Base-by-base conservation (phyloP, 1,140 invertebrate genomes). In the Diachasma alloeum region DNA sequence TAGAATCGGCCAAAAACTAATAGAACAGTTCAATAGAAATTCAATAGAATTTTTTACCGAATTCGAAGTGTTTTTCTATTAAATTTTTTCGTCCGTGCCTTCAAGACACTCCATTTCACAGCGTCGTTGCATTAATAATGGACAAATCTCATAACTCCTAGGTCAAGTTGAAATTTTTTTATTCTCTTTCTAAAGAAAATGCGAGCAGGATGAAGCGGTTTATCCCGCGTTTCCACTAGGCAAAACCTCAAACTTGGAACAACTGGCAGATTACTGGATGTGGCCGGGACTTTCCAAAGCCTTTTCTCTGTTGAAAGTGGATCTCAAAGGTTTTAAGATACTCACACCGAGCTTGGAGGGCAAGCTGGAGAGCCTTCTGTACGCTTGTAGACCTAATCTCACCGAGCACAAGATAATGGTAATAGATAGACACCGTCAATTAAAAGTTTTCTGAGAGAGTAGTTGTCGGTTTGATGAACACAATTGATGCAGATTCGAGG, bases 161-260 rank as follows among this genome's bases (percentile, higher is more conserved):
- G 8, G 6, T 24, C 10, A 72, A 1, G 3, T 53, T 48, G 2
- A 48, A 53, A 15, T 67, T 36, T 17, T 42, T 56, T 53, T 74
- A 0, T 36, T 48, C 42, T 39, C 63, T 74, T 68, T 48, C 53
- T 66, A 53, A 82, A 95, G 94, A 81, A 92, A 93, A 80, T 95
- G 94, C 84, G 90, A 93, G 85, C 86, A 91, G 80, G 93, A 95
- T 83, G 90, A 92, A 79, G 90, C 94, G 76, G 91, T 92, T 39
- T 95, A 95, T 89, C 87, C 91, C 59, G 92, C 93, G n/a, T 94
- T 95, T 84, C 91, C 93, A 83, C 87, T 95, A 75, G 91, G 93
- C 78, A 91, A 90, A 82, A 89, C 93, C 75, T 86, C 92, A 70
- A 93, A 94, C 84, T 87, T 94, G 44, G 93, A 93, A 69, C 87